Base-by-base conservation (phyloP, 2,888 invertebrate genomes). In the Macaria notata region DNA sequence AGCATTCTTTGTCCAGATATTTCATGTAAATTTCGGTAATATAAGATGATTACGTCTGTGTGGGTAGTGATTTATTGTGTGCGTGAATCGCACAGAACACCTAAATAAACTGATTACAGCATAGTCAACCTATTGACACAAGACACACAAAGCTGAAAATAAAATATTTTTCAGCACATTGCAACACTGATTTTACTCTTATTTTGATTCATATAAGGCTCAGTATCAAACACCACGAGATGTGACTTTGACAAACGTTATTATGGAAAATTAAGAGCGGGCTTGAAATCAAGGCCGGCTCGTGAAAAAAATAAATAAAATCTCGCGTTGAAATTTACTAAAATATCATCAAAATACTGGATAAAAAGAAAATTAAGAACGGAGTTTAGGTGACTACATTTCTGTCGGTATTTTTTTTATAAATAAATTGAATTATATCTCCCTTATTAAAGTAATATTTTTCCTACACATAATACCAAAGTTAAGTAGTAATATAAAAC, bases 101-200 rank as follows among this genome's bases (percentile, higher is more conserved):
- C 56, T 56, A 56, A 56, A 47, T 46, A 56, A 56, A 56, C 56
- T 50, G 49, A 50, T 56, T 43, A 50, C 46, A 41, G 9, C 45
- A 3, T 36, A 46, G 31, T 46, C 38, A 49, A 19, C 9, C 33
- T 50, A 56, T 50, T 56, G 46, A 50, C 50, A 56, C 56, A 43
- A 56, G 33, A 36, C 36, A 50, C 36, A 46, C 45, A 49, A 49
- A 49, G 31, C 31, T 49, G 49, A 45, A 47, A 44, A 44, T 44
- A 49, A 39, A 44, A 36, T 44, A 45, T 45, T 49, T 39, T 43
- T 29, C 49, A 31, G 49, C 19, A 4, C 9, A 41, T 41, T 49
- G 45, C 49, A 8, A 49, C 33, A 31, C 31, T 36, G 46, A 33
- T 46, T 46, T 46, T 7, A 42, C 36, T 31, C 49, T 45, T 49